Base-by-base conservation (phyloP, 1,140 invertebrate species). In the Lasioglossum baleicum region DNA sequence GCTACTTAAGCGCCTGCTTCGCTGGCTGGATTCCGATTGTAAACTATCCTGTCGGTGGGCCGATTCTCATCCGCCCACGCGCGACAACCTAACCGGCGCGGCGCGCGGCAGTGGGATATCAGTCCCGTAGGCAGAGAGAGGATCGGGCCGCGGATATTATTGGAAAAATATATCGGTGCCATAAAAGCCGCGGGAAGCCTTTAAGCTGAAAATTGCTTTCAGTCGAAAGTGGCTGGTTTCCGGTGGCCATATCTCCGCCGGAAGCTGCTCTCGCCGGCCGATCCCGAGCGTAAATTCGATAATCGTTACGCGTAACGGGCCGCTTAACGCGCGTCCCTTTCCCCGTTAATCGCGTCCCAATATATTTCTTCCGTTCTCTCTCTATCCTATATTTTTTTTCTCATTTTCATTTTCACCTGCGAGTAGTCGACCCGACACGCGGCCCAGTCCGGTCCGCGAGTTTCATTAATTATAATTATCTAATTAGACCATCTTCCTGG, bases 171-270 rank as follows among this genome's bases (percentile, higher is more conserved):
- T 85, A 85, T 85, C 83, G 81, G 53, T 69, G 63, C 69, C 66
- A 76, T 85, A 85, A 85, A 86, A 85, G 65, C 84, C 48, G 60
- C 5, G 61, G 66, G 76, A 82, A 86, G 80, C 83, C 83, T 86
- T 85, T 86, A 86, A 86, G 84, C 84, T 86, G 84, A 86, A 86
- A 86, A 86, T 86, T 86, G 84, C 84, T 86, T 86, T 77, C 83
- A 63, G 80, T 70, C 75, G 83, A 79, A 85, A 85, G 75, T 78
- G 80, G 56, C 67, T 80, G 77, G 66, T 77, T 72, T 79, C 72
- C 63, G 56, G 51, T 60, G 67, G 35, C 71, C 17, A 82, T 84
- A 86, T 82, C 82, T 85, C 80, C 53, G 60, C 68, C 40, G 11
- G 42, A 78, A 64, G 60, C 71, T 78, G 75, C 44, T 48, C 44